Percentiles rank a stretch among this genome's conserved stretches.
phyloP scores from a whole-genome alignment of 2,113 vertebrate species.

The Thamnophis sirtalis region DNA sequence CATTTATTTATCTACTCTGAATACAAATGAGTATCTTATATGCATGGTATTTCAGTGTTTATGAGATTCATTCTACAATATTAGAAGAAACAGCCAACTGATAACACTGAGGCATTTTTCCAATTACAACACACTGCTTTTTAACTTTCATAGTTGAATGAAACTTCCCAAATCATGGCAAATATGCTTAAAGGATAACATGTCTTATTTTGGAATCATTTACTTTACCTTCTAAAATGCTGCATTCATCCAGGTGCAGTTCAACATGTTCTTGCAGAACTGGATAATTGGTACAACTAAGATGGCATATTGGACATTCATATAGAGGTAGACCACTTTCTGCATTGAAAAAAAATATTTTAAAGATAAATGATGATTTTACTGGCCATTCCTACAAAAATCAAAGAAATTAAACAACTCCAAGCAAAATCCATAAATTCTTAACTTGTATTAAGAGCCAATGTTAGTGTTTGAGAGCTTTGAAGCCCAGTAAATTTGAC shows the following conservation, averaged over 20 bases:
- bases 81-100: neutral
- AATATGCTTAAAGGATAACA: neutral
- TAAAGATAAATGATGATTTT: neutral
- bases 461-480: neutral
- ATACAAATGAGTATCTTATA: neutral
- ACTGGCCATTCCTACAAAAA: neutral
- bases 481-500: no score
- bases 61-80: neutral
- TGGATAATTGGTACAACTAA: conserved; percentile 71
- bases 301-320: conserved; percentile 85
- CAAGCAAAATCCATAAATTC: neutral
- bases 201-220: neutral
- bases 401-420: neutral
- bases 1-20: neutral
- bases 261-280: conserved; percentile 87
- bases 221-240: conserved; percentile 65
- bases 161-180: neutral
- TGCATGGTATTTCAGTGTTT: neutral
- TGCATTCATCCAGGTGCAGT: conserved; percentile 78
- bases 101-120: neutral
- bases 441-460: neutral
- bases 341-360: conserved; percentile 44
- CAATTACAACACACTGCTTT: neutral
- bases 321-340: conserved; percentile 56
- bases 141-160: neutral